Conservation (phyloP, 2,113 vertebrate species). For the Eubucco bourcierii region DNA sequence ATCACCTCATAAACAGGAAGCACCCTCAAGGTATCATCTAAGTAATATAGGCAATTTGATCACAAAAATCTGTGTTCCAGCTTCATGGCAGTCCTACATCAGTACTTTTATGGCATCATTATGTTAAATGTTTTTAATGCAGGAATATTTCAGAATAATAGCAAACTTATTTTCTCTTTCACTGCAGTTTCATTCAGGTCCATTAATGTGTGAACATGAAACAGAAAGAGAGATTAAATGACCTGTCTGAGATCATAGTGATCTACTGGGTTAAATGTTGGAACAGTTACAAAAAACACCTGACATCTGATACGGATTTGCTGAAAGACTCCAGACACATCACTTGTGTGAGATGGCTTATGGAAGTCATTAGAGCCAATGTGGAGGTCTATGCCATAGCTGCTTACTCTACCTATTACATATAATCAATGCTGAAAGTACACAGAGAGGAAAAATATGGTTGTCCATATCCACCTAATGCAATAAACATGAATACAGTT, state of each 20-base stretch:
- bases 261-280: background rate
- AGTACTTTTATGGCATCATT: constrained; percentile 55
- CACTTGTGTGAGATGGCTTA: background rate
- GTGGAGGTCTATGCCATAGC: background rate
- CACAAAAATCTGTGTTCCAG: constrained; percentile 47
- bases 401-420: background rate
- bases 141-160: constrained; percentile 57
- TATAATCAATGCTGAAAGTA: background rate
- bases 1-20: constrained; percentile 66
- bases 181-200: constrained; percentile 44
- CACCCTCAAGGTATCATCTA: constrained; percentile 62
- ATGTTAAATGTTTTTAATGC: constrained; percentile 59
- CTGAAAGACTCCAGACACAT: background rate
- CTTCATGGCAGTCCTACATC: constrained; percentile 35
- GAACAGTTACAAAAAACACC: background rate
- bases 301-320: background rate
- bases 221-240: background rate
- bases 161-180: constrained; percentile 56
- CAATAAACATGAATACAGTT: background rate
- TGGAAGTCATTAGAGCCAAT: background rate
- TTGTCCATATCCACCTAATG: background rate
- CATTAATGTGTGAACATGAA: background rate
- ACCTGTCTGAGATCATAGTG: background rate
- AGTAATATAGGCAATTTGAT: constrained; percentile 13
- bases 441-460: background rate